Conservation (phyloP, 2,888 invertebrate species). For the Drosophila putrida region DNA sequence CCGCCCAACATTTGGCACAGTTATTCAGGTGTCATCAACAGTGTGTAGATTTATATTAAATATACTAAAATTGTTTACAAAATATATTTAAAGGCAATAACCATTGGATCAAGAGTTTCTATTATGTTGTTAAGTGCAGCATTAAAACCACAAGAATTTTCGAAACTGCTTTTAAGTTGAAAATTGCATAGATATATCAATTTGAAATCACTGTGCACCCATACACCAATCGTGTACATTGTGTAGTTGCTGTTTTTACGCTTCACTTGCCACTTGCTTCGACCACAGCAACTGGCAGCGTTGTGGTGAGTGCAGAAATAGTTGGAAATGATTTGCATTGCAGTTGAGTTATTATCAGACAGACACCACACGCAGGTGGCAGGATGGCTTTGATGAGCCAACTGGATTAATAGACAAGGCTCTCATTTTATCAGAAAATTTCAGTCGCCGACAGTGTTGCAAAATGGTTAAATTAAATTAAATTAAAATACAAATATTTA, state of each 20-base stretch:
- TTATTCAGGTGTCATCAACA: conserved; percentile 27
- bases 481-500: too few relatives aligned
- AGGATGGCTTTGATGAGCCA: conserved; percentile 13
- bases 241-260: conserved; percentile 45
- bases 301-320: conserved; percentile 51
- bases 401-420: conserved; percentile 18
- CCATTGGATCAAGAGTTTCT: background rate
- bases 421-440: conserved; percentile 48
- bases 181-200: background rate
- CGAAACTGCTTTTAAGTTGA: background rate
- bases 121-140: background rate
- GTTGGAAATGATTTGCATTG: conserved; percentile 51
- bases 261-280: conserved; percentile 44
- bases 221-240: conserved; percentile 2
- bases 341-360: conserved; percentile 59
- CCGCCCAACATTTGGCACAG: conserved; percentile 6
- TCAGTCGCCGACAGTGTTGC: background rate
- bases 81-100: conserved; percentile 2
- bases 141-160: background rate
- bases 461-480: too few relatives aligned
- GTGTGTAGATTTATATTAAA: conserved; percentile 21
- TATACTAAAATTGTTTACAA: background rate
- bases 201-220: conserved; percentile 23
- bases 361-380: conserved; percentile 16
- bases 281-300: conserved; percentile 45